These are phyloP conservation scores for Cephalopterus ornatus DNA, from an alignment of 2,113 vertebrate species.

Conservation along the genomic window DNA sequence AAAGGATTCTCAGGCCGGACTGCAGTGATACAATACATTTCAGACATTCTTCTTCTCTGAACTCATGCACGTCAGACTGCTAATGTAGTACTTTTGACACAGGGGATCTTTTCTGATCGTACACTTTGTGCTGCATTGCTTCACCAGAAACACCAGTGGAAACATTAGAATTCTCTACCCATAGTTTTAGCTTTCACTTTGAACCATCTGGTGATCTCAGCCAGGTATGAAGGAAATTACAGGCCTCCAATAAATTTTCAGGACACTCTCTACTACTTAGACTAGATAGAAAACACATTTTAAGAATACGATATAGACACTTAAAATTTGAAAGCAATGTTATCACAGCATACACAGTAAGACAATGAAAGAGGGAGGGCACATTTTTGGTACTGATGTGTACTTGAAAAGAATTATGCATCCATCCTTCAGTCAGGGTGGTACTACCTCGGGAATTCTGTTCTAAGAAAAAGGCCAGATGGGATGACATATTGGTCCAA, in stretches of 20 bases:
- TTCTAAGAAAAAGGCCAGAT: background rate
- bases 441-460: background rate
- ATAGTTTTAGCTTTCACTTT: background rate
- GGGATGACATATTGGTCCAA: background rate
- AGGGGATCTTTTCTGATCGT: background rate
- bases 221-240: background rate
- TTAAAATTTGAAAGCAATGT: background rate
- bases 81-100: constrained; percentile 14
- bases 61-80: constrained; percentile 15
- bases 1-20: background rate
- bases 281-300: background rate
- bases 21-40: constrained; percentile 14
- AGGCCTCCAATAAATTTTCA: background rate
- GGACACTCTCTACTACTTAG: background rate
- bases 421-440: background rate
- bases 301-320: background rate
- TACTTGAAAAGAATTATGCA: background rate
- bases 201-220: constrained; percentile 6
- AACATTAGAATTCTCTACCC: background rate
- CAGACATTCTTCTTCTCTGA: constrained; percentile 42
- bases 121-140: background rate
- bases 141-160: background rate
- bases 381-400: background rate
- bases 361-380: background rate
- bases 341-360: background rate